Conservation (phyloP, 2,797 vertebrate genomes). For the Melopsittacus undulatus region DNA sequence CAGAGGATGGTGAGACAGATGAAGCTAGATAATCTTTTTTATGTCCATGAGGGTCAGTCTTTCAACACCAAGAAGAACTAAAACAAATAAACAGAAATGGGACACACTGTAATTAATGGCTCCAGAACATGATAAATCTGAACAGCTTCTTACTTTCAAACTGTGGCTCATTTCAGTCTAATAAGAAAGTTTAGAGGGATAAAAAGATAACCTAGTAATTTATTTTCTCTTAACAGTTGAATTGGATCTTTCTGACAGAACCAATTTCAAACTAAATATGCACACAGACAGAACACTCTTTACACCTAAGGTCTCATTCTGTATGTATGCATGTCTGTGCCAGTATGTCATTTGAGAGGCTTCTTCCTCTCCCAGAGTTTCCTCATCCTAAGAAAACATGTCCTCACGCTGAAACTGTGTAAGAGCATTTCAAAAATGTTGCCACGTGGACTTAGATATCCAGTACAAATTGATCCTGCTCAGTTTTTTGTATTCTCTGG, state of each 20-base stretch:
- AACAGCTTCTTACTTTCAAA: slow-evolving; percentile 48
- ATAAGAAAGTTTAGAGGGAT: neutral
- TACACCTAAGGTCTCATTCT: neutral
- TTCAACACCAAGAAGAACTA: slow-evolving; percentile 72
- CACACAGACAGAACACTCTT: neutral
- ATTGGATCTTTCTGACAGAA: neutral
- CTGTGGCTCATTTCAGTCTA: neutral
- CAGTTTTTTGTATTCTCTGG: neutral
- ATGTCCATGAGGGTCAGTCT: slow-evolving; percentile 55
- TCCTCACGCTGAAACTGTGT: neutral
- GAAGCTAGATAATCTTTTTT: slow-evolving; percentile 57
- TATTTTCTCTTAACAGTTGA: neutral
- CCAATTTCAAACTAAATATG: neutral
- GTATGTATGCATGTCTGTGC: neutral
- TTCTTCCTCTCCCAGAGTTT: slow-evolving; percentile 30
- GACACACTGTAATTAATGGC: slow-evolving; percentile 76
- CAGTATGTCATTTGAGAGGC: slow-evolving; percentile 39
- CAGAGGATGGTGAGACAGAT: slow-evolving; percentile 59
- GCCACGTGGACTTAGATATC: slow-evolving; percentile 4
- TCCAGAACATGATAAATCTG: slow-evolving; percentile 69
- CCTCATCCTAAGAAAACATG: slow-evolving; percentile 51
- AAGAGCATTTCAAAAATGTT: slow-evolving; percentile 8
- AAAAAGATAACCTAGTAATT: neutral
- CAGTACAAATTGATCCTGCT: neutral
- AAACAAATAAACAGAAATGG: slow-evolving; percentile 78